Evolutionary conservation across 2,888 invertebrate species (phyloP).

Genomic region (Dryomyza anilis): DNA sequence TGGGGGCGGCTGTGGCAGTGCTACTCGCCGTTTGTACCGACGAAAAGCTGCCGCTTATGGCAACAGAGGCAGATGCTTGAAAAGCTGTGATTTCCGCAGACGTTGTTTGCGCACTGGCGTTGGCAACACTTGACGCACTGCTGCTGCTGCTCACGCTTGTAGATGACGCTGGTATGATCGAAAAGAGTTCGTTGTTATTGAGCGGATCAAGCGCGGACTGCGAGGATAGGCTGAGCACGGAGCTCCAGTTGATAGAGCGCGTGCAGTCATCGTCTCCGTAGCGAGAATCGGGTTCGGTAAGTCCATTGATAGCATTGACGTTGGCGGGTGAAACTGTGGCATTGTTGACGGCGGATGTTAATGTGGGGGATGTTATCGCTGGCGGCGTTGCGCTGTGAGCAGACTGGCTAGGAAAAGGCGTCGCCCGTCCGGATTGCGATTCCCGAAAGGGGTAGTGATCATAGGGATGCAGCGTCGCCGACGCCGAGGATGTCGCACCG

Average conservation of each 20-base stretch:
- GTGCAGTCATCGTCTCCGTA: constrained; percentile 77
- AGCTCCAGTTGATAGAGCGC: constrained; percentile 89
- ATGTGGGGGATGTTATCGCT: constrained; percentile 14
- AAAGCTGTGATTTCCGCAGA: background rate
- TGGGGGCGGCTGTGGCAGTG: constrained; percentile 24
- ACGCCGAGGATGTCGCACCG: constrained; percentile 39
- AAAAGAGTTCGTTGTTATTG: constrained; percentile 77
- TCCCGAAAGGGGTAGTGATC: constrained; percentile 61
- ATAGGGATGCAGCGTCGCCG: constrained; percentile 52
- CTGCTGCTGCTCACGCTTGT: constrained; percentile 49
- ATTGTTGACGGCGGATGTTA: constrained; percentile 4
- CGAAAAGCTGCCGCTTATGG: constrained; percentile 56
- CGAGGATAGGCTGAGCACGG: constrained; percentile 83
- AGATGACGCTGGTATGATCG: constrained; percentile 54
- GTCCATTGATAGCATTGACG: constrained; percentile 34
- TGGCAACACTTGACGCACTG: constrained; percentile 23
- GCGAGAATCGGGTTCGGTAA: constrained; percentile 72
- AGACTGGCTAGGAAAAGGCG: constrained; percentile 67
- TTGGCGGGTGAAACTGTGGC: constrained; percentile 40
- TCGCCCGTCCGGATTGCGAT: constrained; percentile 68
- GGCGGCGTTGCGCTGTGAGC: constrained; percentile 30
- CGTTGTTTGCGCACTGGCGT: background rate
- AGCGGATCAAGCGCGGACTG: constrained; percentile 84
- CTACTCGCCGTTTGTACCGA: constrained; percentile 45
- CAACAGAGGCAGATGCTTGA: constrained; percentile 37